Percentiles rank a stretch among this genome's conserved stretches.
Evolutionary conservation across 2,888 invertebrate genomes (phyloP).

Genomic region (Trypoxylon attenuatum): DNA sequence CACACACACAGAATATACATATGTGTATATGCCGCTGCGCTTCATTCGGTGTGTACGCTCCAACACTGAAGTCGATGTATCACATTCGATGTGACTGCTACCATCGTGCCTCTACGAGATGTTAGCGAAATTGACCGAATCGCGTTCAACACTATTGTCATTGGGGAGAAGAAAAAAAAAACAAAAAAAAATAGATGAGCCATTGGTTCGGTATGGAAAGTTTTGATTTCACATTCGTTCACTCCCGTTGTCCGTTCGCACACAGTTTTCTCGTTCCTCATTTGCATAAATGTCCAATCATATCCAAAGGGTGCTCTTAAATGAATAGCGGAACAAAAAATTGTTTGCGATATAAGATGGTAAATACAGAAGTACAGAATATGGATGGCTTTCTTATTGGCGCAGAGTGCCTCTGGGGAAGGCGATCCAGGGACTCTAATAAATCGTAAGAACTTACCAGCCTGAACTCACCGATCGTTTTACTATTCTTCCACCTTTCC

Average conservation of each 20-base stretch:
- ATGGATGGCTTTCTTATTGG: constrained; percentile 53
- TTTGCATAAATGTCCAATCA: constrained; percentile 56
- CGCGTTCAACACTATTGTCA: constrained; percentile 15
- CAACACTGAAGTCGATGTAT: background rate
- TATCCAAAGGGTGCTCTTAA: constrained; percentile 62
- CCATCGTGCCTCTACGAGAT: constrained; percentile 20
- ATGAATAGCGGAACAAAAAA: constrained; percentile 52
- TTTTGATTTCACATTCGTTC: constrained; percentile 31
- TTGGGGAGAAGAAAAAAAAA: too few relatives aligned
- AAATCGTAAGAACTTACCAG: constrained; percentile 52
- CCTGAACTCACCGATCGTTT: constrained; percentile 19
- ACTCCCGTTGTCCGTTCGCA: constrained; percentile 40
- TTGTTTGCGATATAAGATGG: constrained; percentile 36
- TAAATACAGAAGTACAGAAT: constrained; percentile 32
- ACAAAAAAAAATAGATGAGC: constrained; percentile 25
- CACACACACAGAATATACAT: too few relatives aligned
- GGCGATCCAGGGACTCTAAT: constrained; percentile 56
- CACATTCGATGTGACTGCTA: constrained; percentile 7
- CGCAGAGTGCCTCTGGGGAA: constrained; percentile 51
- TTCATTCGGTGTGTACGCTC: background rate
- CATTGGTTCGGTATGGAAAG: constrained; percentile 26
- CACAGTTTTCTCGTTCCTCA: constrained; percentile 47
- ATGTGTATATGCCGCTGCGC: background rate
- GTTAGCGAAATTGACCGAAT: constrained; percentile 12
- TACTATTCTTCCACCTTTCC: background rate